phyloP scores from a whole-genome alignment of 1,140 invertebrate genomes.

The Pinna nobilis region DNA sequence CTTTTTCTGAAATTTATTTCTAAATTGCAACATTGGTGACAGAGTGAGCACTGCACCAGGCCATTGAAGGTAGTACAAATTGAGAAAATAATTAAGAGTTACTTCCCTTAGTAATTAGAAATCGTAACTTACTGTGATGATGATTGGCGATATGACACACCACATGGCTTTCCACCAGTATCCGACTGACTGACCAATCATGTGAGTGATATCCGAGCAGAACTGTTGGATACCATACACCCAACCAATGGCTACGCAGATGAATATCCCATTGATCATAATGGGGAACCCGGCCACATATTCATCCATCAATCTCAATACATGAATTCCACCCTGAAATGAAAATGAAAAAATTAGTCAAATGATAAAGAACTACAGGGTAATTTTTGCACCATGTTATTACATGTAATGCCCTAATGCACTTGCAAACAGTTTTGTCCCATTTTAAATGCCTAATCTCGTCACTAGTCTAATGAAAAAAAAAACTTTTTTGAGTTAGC shows the following conservation, averaged over 20 bases:
- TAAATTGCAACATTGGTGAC: no score
- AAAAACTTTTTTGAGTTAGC: no score
- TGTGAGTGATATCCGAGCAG: slow-evolving; percentile 64
- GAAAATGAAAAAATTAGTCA: neutral
- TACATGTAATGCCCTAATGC: neutral
- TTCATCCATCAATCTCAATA: slow-evolving; percentile 89
- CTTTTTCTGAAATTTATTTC: no score
- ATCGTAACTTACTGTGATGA: slow-evolving; percentile 80
- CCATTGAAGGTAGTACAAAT: no score
- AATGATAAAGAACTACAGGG: neutral
- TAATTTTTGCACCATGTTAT: neutral
- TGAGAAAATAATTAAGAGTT: no score
- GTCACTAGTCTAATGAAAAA: no score
- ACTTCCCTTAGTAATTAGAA: no score
- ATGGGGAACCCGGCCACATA: slow-evolving; percentile 91
- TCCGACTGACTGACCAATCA: slow-evolving; percentile 62
- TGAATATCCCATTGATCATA: slow-evolving; percentile 83
- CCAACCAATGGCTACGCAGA: slow-evolving; percentile 84
- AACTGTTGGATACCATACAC: slow-evolving; percentile 79
- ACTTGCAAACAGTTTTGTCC: no score
- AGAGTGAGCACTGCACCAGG: no score
- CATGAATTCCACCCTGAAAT: slow-evolving; percentile 83
- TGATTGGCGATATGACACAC: slow-evolving; percentile 84
- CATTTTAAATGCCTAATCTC: no score
- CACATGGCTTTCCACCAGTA: slow-evolving; percentile 85